phyloP scores from a whole-genome alignment of 2,888 invertebrate species.

The Drosophila infuscata region DNA sequence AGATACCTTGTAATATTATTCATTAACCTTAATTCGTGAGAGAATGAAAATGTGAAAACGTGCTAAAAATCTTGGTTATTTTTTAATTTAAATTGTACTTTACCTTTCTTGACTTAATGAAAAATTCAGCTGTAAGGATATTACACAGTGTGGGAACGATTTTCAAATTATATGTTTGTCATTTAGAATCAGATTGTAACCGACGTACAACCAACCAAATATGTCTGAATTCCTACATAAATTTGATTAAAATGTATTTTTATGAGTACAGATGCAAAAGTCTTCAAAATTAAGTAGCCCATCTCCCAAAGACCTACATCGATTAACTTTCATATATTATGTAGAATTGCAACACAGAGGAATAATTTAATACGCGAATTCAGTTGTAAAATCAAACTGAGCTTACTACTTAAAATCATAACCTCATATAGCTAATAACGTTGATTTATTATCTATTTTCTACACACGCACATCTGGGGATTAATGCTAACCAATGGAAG shows the following conservation, averaged over 20 bases:
- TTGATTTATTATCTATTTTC: neutral
- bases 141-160: neutral
- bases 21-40: constrained; percentile 10
- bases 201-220: neutral
- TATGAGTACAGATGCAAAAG: neutral
- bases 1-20: constrained; percentile 20
- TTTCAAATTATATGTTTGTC: neutral
- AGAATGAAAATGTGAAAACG: constrained; percentile 15
- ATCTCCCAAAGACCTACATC: too few relatives aligned
- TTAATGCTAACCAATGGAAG: too few relatives aligned
- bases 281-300: too few relatives aligned
- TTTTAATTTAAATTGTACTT: constrained; percentile 15
- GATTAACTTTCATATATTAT: neutral
- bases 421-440: neutral
- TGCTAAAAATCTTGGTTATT: constrained; percentile 1
- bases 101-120: neutral
- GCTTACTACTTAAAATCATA: too few relatives aligned
- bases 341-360: neutral
- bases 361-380: neutral
- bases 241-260: neutral
- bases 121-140: neutral
- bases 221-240: neutral
- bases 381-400: neutral
- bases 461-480: neutral
- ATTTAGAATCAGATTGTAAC: neutral